phyloP scores from a whole-genome alignment of 2,888 invertebrate genomes.

The Callimorpha dominula region DNA sequence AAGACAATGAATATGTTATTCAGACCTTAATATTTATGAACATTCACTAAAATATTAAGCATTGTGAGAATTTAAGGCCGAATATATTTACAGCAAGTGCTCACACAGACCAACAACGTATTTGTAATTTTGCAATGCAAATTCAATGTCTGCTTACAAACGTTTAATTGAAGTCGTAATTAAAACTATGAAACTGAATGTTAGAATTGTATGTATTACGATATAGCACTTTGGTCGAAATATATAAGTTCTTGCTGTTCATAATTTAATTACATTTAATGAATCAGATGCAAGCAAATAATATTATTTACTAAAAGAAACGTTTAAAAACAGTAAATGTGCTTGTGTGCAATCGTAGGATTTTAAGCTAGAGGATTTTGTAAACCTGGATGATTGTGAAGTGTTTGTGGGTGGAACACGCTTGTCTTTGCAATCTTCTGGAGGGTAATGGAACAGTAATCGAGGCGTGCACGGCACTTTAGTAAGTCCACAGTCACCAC shows the following conservation, averaged over 20 bases:
- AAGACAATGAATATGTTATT: too few species aligned
- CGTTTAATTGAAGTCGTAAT: slow-evolving; percentile 31
- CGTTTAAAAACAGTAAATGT: not conserved
- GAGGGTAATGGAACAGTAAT: too few species aligned
- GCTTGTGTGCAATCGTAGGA: not conserved
- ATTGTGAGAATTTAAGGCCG: slow-evolving; percentile 24
- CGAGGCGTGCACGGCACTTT: too few species aligned
- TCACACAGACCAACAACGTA: slow-evolving; percentile 9
- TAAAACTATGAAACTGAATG: slow-evolving; percentile 25
- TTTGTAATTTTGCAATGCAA: slow-evolving; percentile 43
- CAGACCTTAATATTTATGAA: too few species aligned
- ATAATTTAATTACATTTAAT: not conserved
- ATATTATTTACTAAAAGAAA: not conserved
- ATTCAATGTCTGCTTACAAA: slow-evolving; percentile 30
- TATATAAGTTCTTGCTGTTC: not conserved
- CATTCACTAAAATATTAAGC: not conserved
- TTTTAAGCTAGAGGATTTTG: not conserved
- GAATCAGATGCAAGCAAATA: not conserved
- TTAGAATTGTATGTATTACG: not conserved
- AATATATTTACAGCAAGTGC: slow-evolving; percentile 2
- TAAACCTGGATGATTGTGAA: too few species aligned
- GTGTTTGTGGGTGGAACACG: too few species aligned
- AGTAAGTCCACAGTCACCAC: too few species aligned
- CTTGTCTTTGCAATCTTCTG: too few species aligned
- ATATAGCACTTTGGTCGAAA: not conserved